Evolutionary conservation across 2,888 invertebrate genomes (phyloP).

Genomic region (Oxycera nigricornis): DNA sequence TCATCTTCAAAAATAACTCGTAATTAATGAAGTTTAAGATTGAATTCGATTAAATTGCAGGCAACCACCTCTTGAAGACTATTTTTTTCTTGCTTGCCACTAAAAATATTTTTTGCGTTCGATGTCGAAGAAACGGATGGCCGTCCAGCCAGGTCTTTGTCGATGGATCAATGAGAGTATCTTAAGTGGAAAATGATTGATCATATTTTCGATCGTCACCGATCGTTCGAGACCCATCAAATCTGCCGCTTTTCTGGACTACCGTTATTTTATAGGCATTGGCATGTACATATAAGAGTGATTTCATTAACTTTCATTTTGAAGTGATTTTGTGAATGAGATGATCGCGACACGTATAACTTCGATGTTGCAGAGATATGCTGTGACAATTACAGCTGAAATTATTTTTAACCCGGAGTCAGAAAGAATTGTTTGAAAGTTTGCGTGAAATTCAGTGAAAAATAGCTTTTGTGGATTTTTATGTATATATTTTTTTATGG

Average conservation of each 20-base stretch:
- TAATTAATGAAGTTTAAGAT: slow-evolving; percentile 33
- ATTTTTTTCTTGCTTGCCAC: no score
- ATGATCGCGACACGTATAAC: slow-evolving; percentile 14
- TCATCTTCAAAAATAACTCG: slow-evolving; percentile 35
- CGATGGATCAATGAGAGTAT: not conserved
- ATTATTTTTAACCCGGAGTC: not conserved
- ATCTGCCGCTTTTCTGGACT: not conserved
- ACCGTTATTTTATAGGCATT: slow-evolving; percentile 1
- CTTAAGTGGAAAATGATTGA: slow-evolving; percentile 36
- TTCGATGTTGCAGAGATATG: not conserved
- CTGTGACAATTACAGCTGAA: not conserved
- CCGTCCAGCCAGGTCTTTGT: not conserved
- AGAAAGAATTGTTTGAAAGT: no score
- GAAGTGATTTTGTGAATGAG: slow-evolving; percentile 24
- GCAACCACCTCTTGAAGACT: slow-evolving; percentile 26
- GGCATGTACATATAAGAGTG: not conserved
- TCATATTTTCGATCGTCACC: slow-evolving; percentile 22
- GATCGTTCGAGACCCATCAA: not conserved
- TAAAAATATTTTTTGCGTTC: not conserved
- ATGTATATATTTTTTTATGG: no score
- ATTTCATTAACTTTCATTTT: slow-evolving; percentile 25
- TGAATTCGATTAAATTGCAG: slow-evolving; percentile 25
- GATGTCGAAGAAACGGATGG: not conserved
- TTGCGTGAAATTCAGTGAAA: no score
- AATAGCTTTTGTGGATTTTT: no score